Percentiles rank a stretch among this genome's conserved stretches.
Conservation (phyloP, 2,797 vertebrate genomes). For the Xiphorhynchus erythropygius region DNA sequence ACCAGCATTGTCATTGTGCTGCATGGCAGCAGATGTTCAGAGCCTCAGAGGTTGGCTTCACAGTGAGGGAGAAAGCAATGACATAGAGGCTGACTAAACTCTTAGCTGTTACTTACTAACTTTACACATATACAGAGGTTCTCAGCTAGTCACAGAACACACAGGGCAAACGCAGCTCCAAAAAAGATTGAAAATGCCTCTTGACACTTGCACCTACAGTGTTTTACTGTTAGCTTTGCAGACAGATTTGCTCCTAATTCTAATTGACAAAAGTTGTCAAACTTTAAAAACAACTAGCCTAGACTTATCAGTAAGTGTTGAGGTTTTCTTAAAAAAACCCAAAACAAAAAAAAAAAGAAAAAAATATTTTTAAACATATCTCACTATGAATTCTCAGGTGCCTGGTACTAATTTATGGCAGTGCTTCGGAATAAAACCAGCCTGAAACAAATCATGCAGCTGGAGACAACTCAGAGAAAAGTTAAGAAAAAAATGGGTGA, state of each 20-base stretch:
- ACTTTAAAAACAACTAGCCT: neutral
- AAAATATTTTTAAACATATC: neutral
- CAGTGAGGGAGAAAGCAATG: constrained; percentile 33
- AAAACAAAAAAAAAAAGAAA: neutral
- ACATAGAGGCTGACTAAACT: neutral
- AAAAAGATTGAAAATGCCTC: neutral
- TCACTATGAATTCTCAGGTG: neutral
- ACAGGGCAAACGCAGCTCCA: neutral
- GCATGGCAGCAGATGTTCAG: constrained; percentile 32
- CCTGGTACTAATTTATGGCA: neutral
- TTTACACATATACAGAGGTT: neutral
- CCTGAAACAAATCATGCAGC: neutral
- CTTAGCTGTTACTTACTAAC: neutral
- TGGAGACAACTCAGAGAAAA: neutral
- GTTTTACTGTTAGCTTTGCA: neutral
- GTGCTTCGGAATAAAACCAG: neutral
- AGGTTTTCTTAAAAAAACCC: neutral
- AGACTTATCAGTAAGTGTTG: neutral
- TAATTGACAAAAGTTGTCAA: neutral
- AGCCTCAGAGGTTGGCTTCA: constrained; percentile 19
- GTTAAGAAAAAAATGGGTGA: neutral
- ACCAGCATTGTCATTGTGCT: neutral
- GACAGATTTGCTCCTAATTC: neutral
- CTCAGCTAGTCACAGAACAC: neutral
- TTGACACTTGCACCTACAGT: neutral